Evolutionary conservation across 1,140 invertebrate species (phyloP), one percentile per base, ranked within the genome.

Genomic region (Drosophila athabasca): DNA sequence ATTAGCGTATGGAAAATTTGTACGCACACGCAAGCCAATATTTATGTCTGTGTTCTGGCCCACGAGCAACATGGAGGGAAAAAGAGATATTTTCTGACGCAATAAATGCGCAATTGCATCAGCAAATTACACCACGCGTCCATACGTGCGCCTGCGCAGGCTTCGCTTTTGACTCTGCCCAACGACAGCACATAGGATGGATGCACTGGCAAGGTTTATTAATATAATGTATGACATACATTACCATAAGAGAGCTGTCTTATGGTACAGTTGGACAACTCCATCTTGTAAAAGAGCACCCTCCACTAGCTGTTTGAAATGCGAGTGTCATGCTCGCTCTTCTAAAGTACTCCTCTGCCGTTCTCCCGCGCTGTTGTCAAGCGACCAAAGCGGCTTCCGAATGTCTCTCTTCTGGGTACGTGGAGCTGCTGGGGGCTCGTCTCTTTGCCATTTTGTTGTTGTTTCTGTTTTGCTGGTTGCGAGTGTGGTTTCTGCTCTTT

Each of bases 71-170:
- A 11, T 11, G 9, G 31, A 35, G 31, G 9, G 9, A 35, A 31
- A 35, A 35, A 35, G 31, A 11, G 31, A 35, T 35, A 9, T 35
- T 35, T 35, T 60, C 78, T 85, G 82, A 85, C 76, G 82, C 74
- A 85, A 85, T 75, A 76, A 68, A 49, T 17, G 46, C 44, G 9
- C 51, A 85, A 65, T 85, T 85, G 82, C 82, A 79, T 85, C 82
- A 85, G 82, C 82, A n/a, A 75, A 59, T 72, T 75, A 35, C 11
- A 35, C 9, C 31, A 9, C 31, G 11, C 17, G 61, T 44, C 48
- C 75, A 78, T 71, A 75, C 55, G 66, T 61, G 69, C 69, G 68
- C 77, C 65, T 64, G 78, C 69, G 78, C 82, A 62, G 49, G 68
- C 45, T 66, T 17, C 31, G 50, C 31, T 41, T 44, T 49, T 17